Evolutionary conservation across 1,140 invertebrate species (phyloP).

Genomic region (Helicoverpa armigera): DNA sequence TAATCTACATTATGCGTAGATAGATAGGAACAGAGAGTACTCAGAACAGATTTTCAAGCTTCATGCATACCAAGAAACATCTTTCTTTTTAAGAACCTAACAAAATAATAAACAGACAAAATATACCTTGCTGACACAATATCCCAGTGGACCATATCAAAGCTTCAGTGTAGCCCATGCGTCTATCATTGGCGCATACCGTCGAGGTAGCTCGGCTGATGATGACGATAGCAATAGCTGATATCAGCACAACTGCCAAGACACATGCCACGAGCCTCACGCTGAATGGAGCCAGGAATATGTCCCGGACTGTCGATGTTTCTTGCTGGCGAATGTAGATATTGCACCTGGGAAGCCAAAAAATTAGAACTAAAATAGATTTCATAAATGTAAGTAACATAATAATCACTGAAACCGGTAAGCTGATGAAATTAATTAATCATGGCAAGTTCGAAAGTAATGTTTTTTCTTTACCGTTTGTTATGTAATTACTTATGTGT

Average conservation of each 20-base stretch:
- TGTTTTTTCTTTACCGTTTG: too few species aligned
- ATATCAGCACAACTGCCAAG: conserved; percentile 82
- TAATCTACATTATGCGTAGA: too few species aligned
- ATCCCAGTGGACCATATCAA: conserved; percentile 88
- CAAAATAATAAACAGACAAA: not conserved
- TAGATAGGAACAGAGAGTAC: too few species aligned
- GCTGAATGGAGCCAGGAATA: conserved; percentile 89
- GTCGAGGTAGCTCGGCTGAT: conserved; percentile 77
- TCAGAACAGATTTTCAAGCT: too few species aligned
- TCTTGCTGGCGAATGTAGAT: conserved; percentile 89
- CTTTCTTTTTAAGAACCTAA: too few species aligned
- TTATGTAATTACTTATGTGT: too few species aligned
- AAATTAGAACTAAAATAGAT: not conserved
- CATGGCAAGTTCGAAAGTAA: too few species aligned
- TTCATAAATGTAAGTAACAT: not conserved
- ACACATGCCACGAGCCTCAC: conserved; percentile 86
- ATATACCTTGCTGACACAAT: conserved; percentile 88
- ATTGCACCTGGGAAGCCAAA: conserved; percentile 85
- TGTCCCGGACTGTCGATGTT: conserved; percentile 87
- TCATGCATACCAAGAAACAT: too few species aligned
- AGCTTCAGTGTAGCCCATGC: conserved; percentile 85
- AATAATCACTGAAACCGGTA: too few species aligned
- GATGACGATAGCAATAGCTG: conserved; percentile 83
- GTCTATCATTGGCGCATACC: conserved; percentile 61
- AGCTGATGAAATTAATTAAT: too few species aligned